Evolutionary conservation across 2,113 vertebrate genomes (phyloP), one percentile per base, ranked within the genome.

Genomic region (Beaufortia kweichowensis): DNA sequence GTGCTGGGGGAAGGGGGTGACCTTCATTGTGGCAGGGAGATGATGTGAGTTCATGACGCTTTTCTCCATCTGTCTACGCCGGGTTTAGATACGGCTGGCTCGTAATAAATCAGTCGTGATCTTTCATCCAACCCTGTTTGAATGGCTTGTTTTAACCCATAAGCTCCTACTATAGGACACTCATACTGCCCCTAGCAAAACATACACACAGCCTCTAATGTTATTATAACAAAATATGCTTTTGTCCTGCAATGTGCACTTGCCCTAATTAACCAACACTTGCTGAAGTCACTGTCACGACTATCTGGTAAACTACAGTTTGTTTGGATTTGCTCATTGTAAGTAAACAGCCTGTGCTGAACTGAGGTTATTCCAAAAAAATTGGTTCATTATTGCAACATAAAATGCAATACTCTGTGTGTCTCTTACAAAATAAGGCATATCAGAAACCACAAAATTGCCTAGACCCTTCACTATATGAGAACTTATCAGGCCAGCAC

Each of bases 1-100:
- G n/a, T 68, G 70, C 76, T 57, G 62, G 56, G 63, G n/a, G 60
- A 65, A 50, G 19, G 3, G 5, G 26, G 26, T 65, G 66, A 78
- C 69, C 71, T 65, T 63, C 19, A 31, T 29, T 43, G 53, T 8
- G 43, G 26, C 24, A 63, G 9, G 23, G 26, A 63, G 57, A 71
- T 79, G 14, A 29, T 55, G 60, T 43, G 19, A 78, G 60, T 70
- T 69, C 70, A 55, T 43, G 2, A 31, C 60, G 59, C 53, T 29
- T 75, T 53, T 61, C 23, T 60, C 53, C 72, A 79, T 70, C 72
- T 71, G 76, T 66, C 65, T 53, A 33, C 55, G 15, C 31, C 39
- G 50, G 15, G 65, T 50, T 60, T 50, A 55, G 24, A 39, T 24
- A 8, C 31, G 43, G 29, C 57, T 62, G 46, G 50, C 50, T 79